Conservation (phyloP, 2,113 vertebrate genomes). For the Copsychus sechellarum region DNA sequence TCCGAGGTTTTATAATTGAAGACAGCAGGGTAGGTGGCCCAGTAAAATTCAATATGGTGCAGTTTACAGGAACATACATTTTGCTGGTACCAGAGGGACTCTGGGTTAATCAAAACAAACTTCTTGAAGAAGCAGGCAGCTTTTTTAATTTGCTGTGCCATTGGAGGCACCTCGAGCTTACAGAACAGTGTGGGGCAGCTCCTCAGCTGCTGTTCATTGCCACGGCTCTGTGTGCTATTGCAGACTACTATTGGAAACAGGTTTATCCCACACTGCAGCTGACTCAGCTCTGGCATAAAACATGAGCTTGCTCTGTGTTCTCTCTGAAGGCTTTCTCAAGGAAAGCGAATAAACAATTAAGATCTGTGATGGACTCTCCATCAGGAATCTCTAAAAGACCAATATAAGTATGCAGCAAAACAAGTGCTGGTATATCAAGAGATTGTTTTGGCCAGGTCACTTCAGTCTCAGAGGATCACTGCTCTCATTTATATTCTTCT, state of each 20-base stretch:
- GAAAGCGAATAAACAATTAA: background rate
- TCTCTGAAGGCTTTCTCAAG: background rate
- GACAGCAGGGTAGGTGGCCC: conserved; percentile 26
- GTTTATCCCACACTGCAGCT: background rate
- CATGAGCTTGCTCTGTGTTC: fast-evolving
- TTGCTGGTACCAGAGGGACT: conserved; percentile 18
- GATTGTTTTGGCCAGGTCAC: background rate
- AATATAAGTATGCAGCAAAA: background rate
- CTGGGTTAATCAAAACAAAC: conserved; percentile 43
- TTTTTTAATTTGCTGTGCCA: background rate
- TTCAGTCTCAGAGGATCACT: background rate
- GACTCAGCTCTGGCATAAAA: background rate
- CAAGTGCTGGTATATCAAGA: background rate
- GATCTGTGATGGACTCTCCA: background rate
- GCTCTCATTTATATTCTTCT: background rate
- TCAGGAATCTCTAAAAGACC: background rate
- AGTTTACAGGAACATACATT: conserved; percentile 13
- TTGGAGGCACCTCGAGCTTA: background rate
- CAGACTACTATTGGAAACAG: background rate
- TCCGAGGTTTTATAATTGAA: background rate
- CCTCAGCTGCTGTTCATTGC: background rate
- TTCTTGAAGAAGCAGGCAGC: background rate
- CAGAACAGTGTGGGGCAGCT: background rate
- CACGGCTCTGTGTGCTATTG: fast-evolving
- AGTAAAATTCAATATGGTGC: conserved; percentile 8